Evolutionary conservation across 2,797 vertebrate species (phyloP).

Genomic region (Triplophysa bombifrons): DNA sequence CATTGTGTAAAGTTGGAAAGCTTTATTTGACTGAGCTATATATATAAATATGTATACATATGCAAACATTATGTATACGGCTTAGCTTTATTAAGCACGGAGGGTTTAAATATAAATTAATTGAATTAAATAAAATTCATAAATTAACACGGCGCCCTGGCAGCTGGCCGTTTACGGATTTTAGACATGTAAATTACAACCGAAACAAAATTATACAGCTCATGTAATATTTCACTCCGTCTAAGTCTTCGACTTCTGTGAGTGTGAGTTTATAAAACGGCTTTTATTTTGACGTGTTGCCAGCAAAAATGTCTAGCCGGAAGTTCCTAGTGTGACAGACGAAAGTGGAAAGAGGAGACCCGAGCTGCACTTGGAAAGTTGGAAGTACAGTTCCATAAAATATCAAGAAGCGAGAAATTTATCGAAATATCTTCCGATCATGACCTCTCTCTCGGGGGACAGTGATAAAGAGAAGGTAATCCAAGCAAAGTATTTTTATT

Average conservation of each 20-base stretch:
- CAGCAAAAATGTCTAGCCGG: constrained; percentile 6
- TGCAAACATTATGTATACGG: not conserved
- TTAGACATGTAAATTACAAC: no score
- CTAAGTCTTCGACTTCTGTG: no score
- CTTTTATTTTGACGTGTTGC: constrained; percentile 38
- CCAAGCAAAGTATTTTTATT: not conserved
- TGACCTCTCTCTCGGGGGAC: constrained; percentile 75
- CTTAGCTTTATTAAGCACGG: not conserved
- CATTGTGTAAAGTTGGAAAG: not conserved
- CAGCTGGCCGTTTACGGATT: no score
- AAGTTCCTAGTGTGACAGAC: constrained; percentile 37
- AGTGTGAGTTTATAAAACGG: not conserved
- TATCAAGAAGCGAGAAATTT: not conserved
- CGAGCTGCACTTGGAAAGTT: constrained; percentile 19
- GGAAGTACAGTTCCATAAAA: constrained; percentile 11
- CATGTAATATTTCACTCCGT: no score
- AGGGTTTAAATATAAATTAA: not conserved
- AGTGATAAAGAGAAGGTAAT: constrained; percentile 77
- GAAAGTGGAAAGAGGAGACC: not conserved
- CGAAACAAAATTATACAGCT: no score
- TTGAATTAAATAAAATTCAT: not conserved
- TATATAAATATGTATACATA: not conserved
- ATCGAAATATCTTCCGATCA: constrained; percentile 48
- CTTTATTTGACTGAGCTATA: not conserved
- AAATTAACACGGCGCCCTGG: not conserved